phyloP scores from a whole-genome alignment of 2,113 vertebrate species.

The Megaleporinus macrocephalus region DNA sequence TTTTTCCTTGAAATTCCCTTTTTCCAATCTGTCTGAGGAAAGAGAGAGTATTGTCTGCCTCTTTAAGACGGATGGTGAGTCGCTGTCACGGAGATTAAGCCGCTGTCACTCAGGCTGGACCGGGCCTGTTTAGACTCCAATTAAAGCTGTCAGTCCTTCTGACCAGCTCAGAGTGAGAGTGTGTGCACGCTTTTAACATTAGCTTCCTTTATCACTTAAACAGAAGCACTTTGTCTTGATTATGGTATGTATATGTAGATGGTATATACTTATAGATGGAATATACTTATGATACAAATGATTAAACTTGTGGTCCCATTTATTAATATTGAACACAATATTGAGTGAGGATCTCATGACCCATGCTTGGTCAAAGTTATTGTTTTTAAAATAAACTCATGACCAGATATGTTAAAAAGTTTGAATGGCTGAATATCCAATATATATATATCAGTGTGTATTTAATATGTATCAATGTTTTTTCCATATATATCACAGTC shows the following conservation, averaged over 20 bases:
- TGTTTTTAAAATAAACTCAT: no score
- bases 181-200: slow-evolving; percentile 32
- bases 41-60: slow-evolving; percentile 6
- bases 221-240: slow-evolving; percentile 29
- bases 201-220: slow-evolving; percentile 35
- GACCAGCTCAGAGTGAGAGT: neutral
- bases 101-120: slow-evolving; percentile 33
- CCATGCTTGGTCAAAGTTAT: no score
- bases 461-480: no score
- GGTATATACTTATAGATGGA: no score
- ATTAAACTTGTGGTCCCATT: no score
- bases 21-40: neutral
- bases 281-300: no score
- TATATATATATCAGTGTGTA: no score
- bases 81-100: slow-evolving; percentile 39
- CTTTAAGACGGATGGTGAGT: slow-evolving; percentile 17
- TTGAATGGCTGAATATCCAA: no score
- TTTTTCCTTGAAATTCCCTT: neutral
- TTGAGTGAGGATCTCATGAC: no score
- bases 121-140: slow-evolving; percentile 42
- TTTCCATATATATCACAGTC: no score
- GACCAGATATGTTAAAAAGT: no score
- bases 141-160: slow-evolving; percentile 42
- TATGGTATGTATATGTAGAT: neutral
- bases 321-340: no score